phyloP scores from a whole-genome alignment of 2,113 vertebrate genomes.

The Callionymus lyra region DNA sequence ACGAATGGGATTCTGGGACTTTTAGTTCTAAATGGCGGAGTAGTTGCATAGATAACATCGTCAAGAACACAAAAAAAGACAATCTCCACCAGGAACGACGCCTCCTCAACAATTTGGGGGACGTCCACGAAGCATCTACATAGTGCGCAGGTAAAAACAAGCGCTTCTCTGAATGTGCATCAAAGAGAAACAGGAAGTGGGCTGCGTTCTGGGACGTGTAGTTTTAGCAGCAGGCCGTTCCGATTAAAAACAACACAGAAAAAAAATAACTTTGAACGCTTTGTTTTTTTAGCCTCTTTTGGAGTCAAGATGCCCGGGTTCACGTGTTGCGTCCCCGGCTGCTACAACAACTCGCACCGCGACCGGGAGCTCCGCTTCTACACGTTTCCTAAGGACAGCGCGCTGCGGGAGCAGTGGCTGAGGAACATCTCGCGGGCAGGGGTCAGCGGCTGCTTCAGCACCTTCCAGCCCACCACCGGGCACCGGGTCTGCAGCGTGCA shows the following conservation, averaged over 20 bases:
- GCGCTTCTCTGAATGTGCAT: slow-evolving; percentile 16
- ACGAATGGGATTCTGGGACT: slow-evolving; percentile 43
- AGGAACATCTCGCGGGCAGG: slow-evolving; percentile 94
- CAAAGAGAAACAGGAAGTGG: slow-evolving; percentile 70
- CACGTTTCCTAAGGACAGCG: slow-evolving; percentile 90
- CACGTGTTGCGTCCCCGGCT: slow-evolving; percentile 73
- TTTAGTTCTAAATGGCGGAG: slow-evolving; percentile 42
- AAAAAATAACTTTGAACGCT: slow-evolving; percentile 59
- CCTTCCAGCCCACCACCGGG: slow-evolving; percentile 92
- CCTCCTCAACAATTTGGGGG: too few species aligned
- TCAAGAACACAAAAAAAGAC: slow-evolving; percentile 32
- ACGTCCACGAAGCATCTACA: neutral
- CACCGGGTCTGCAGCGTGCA: slow-evolving; percentile 94
- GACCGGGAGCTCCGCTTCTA: slow-evolving; percentile 94
- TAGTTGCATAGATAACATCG: slow-evolving; percentile 12
- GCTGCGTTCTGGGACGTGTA: slow-evolving; percentile 85
- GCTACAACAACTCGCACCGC: slow-evolving; percentile 94
- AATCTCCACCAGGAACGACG: too few species aligned
- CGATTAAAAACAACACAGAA: slow-evolving; percentile 53
- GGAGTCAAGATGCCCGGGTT: slow-evolving; percentile 63
- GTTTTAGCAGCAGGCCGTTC: slow-evolving; percentile 72
- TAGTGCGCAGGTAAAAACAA: neutral
- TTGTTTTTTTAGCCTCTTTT: neutral
- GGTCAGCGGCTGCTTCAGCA: slow-evolving; percentile 94
- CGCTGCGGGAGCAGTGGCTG: slow-evolving; percentile 86